Base-by-base conservation (phyloP, 2,113 vertebrate genomes). In the Sorex araneus region DNA sequence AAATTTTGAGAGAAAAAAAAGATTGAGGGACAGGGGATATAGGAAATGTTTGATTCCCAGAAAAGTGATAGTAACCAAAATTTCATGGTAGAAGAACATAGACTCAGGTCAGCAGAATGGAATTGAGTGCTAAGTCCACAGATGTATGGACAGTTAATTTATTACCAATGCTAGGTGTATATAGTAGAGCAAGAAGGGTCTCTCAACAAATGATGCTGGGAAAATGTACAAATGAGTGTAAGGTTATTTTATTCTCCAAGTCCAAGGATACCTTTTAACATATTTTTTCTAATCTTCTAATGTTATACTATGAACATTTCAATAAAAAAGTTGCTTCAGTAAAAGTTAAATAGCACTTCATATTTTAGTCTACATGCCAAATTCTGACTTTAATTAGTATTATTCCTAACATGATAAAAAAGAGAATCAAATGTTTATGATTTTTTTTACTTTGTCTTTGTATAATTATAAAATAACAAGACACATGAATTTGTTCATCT, bases 261-360 rank as follows among this genome's bases (percentile, higher is more conserved):
- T 4, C 12, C 18, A 86, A 78, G 28, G 3, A 28, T 86, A 60
- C 4, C 21, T 92, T 81, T 93, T 40, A 78, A 89, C 94, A 91
- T 73, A 66, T 63, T 74, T 3, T 71, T 94, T 92, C 79, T 54
- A 70, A 78, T 73, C 11, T 45, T 63, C 34, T 64, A 43, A 8
- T 2, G 74, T 90, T 91, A 12, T 50, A 36, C 30, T 45, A 4
- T 15, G 43, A 76, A 16, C 7, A 19, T 32, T 81, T 94, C 30
- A 81, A 30, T 91, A 63, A 50, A 89, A 50, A 92, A 89, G 93
- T 64, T 84, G 87, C 60, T 3, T 90, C n/a, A 43, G 43, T 10
- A 84, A n/a, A 89, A 28, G 70, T 83, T 85, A 85, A 93, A 71
- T 76, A 91, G 13, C 36, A 87, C n/a, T 84, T 92, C 66, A 67